Evolutionary conservation across 1,140 invertebrate species (phyloP).

Genomic region (Trigoniulus corallinus): DNA sequence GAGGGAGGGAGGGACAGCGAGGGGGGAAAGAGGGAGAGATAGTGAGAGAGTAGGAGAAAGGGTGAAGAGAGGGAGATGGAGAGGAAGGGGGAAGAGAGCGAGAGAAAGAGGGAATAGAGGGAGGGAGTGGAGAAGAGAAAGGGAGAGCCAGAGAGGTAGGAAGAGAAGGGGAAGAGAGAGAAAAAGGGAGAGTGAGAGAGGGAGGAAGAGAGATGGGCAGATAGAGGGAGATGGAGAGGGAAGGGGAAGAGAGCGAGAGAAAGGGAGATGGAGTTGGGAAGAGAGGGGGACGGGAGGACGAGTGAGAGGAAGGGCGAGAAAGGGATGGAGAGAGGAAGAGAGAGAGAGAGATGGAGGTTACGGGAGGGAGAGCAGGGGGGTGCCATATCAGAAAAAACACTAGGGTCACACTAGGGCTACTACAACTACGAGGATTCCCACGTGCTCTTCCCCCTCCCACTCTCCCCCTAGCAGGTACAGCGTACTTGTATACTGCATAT

Average conservation of each 20-base stretch:
- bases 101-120: too few relatives aligned
- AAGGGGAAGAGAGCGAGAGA: neutral
- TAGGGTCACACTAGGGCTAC: too few relatives aligned
- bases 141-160: too few relatives aligned
- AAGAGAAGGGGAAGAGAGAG: neutral
- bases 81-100: too few relatives aligned
- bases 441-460: too few relatives aligned
- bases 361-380: neutral
- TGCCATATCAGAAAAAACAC: neutral
- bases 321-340: neutral
- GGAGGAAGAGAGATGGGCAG: neutral
- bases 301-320: neutral
- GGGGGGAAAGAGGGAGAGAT: neutral
- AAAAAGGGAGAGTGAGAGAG: neutral
- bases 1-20: neutral
- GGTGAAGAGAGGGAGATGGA: neutral
- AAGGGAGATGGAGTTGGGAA: neutral
- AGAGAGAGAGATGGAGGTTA: neutral
- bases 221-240: neutral
- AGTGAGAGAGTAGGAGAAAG: neutral
- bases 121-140: too few relatives aligned
- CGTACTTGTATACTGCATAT: too few relatives aligned
- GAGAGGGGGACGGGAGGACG: too few relatives aligned
- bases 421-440: too few relatives aligned
- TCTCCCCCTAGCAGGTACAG: too few relatives aligned